phyloP scores from a whole-genome alignment of 2,888 invertebrate species.

The Acrobasis repandana region DNA sequence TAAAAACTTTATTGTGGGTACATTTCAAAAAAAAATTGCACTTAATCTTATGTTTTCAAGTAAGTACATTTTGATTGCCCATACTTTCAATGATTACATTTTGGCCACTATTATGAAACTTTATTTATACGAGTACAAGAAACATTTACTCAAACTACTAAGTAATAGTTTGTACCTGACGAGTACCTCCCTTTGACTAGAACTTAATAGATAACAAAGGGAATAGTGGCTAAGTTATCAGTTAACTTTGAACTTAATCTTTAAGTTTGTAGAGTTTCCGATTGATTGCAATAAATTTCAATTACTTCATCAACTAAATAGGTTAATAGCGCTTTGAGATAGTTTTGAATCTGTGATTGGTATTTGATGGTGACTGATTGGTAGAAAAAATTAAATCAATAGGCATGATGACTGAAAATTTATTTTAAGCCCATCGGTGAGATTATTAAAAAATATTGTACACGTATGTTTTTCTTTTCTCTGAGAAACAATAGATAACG shows the following conservation, averaged over 20 bases:
- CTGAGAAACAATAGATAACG: too few relatives aligned
- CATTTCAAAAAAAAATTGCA: too few relatives aligned
- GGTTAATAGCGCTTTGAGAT: not conserved
- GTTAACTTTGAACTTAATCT: conserved; percentile 31
- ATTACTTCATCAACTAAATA: conserved; percentile 12
- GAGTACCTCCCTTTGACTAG: conserved; percentile 32
- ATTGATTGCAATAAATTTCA: conserved; percentile 28
- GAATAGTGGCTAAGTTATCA: conserved; percentile 35
- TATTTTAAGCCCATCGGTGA: too few relatives aligned
- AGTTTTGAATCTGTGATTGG: not conserved
- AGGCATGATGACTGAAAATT: too few relatives aligned
- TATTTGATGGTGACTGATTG: not conserved
- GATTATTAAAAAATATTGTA: too few relatives aligned
- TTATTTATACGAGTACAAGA: not conserved
- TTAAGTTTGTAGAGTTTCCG: conserved; percentile 28
- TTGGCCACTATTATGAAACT: not conserved
- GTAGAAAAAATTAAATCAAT: not conserved
- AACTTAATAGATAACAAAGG: conserved; percentile 39
- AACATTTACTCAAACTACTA: not conserved
- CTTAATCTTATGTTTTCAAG: too few relatives aligned
- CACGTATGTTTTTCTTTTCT: too few relatives aligned
- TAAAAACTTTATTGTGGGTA: too few relatives aligned
- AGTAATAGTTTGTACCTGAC: conserved; percentile 26
- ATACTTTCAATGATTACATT: too few relatives aligned
- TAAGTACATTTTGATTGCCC: too few relatives aligned